phyloP scores from a whole-genome alignment of 2,888 invertebrate genomes.

The Thymelicus lineola region DNA sequence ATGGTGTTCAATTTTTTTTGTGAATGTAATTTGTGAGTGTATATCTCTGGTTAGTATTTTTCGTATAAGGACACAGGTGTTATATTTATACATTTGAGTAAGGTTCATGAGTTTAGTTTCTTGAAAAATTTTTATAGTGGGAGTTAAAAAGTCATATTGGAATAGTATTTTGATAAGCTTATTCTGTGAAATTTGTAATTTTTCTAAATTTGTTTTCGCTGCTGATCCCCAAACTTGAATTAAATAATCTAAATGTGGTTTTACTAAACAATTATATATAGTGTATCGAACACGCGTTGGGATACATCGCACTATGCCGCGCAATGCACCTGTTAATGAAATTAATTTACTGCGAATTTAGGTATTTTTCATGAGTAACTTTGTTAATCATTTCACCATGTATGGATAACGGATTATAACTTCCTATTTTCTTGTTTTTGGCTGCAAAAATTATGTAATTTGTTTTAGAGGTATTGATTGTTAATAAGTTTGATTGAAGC shows the following conservation, averaged over 20 bases:
- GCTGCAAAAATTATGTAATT: background rate
- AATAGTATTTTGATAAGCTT: background rate
- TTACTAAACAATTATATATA: background rate
- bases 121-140: background rate
- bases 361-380: background rate
- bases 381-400: background rate
- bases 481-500: background rate
- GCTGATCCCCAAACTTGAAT: background rate
- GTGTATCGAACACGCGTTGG: background rate
- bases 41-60: background rate
- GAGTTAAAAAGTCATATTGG: background rate
- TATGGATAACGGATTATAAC: background rate
- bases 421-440: background rate
- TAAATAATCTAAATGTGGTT: background rate
- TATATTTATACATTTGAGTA: background rate
- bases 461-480: background rate
- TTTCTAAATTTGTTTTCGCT: background rate
- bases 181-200: background rate
- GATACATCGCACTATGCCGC: background rate
- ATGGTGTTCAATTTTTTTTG: background rate
- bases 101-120: background rate
- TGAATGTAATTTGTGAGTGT: background rate
- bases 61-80: background rate
- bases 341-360: background rate
- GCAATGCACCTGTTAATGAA: background rate